phyloP scores from a whole-genome alignment of 92 coral and sea anemone species.

The Virgularia gustaviana region DNA sequence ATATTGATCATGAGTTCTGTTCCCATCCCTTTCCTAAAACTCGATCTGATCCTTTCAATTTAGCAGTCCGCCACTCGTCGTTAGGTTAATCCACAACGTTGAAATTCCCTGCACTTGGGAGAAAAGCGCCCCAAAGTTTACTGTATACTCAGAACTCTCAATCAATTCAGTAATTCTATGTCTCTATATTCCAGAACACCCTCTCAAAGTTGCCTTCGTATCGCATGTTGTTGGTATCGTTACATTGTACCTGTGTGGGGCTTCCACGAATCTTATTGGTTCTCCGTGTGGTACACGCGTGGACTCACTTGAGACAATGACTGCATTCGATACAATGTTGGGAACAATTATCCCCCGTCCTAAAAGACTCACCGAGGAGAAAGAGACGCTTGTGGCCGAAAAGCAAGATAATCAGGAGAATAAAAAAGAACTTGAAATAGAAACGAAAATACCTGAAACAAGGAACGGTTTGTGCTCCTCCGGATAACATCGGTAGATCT shows the following conservation, averaged over 20 bases:
- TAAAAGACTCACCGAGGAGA: neutral
- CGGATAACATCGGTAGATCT: too few relatives aligned
- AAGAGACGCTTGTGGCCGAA: neutral
- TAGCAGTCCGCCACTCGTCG: too few relatives aligned
- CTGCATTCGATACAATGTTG: slow-evolving; percentile 23
- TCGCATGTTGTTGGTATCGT: slow-evolving; percentile 29
- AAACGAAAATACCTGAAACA: too few relatives aligned
- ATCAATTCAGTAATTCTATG: too few relatives aligned
- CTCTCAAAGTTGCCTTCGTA: neutral
- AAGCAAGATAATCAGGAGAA: neutral
- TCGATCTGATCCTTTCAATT: too few relatives aligned
- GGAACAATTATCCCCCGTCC: slow-evolving; percentile 1
- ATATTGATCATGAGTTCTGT: too few relatives aligned
- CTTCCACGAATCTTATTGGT: slow-evolving; percentile 12
- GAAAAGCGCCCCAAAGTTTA: neutral
- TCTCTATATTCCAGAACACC: neutral
- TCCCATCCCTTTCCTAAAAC: too few relatives aligned
- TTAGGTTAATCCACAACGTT: too few relatives aligned
- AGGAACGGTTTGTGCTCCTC: too few relatives aligned
- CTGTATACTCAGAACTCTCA: neutral
- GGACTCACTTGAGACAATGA: slow-evolving; percentile 18
- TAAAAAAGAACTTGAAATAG: too few relatives aligned
- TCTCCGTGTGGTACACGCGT: slow-evolving; percentile 32
- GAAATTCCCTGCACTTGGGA: too few relatives aligned
- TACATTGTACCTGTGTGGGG: neutral